phyloP scores from a whole-genome alignment of 2,888 invertebrate genomes.

The Drosophila silvestris region DNA sequence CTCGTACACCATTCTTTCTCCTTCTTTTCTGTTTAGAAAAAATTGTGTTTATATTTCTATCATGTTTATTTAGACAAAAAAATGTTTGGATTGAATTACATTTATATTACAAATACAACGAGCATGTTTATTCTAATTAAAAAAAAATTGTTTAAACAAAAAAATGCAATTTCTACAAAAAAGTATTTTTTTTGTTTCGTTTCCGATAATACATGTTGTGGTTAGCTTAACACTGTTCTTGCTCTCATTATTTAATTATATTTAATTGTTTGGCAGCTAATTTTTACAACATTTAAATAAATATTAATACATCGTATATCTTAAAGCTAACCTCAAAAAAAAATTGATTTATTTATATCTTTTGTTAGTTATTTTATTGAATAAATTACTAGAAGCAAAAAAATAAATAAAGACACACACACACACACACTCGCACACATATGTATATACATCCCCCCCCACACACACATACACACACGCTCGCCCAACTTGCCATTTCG shows the following conservation, averaged over 20 bases:
- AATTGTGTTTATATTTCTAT: constrained; percentile 33
- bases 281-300: constrained; percentile 74
- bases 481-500: constrained; percentile 13
- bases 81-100: constrained; percentile 48
- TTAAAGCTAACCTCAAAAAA: constrained; percentile 44
- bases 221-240: constrained; percentile 51
- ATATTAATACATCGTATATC: constrained; percentile 38
- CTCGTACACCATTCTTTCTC: background rate
- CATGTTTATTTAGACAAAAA: constrained; percentile 71
- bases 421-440: constrained; percentile 7
- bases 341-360: constrained; percentile 9
- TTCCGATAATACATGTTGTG: constrained; percentile 60
- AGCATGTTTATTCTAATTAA: constrained; percentile 50
- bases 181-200: constrained; percentile 9
- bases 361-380: constrained; percentile 15
- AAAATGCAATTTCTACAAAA: constrained; percentile 42
- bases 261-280: constrained; percentile 67
- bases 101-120: constrained; percentile 66
- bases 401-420: constrained; percentile 52
- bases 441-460: constrained; percentile 8
- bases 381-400: constrained; percentile 65
- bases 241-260: constrained; percentile 15
- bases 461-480: constrained; percentile 8
- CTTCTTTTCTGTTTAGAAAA: background rate
- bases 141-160: constrained; percentile 11